These are phyloP conservation scores for Homarus gammarus DNA, from an alignment of 2,888 invertebrate genomes.

Conservation along the genomic window DNA sequence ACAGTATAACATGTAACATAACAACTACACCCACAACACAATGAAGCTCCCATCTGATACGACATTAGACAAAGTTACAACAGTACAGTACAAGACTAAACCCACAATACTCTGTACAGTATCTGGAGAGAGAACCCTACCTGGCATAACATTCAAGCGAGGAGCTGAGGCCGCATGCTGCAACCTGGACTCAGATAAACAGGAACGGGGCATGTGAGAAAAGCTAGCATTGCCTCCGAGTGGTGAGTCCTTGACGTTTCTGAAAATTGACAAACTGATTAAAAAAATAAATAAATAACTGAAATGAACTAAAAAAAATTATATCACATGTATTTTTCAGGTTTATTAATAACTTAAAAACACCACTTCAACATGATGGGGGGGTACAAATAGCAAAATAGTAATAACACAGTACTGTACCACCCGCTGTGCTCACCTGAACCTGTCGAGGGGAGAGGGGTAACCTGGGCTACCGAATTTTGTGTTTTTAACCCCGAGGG, in stretches of 20 bases:
- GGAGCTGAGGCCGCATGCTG: slow-evolving; percentile 43
- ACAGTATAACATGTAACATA: no score
- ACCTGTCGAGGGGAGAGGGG: slow-evolving; percentile 22
- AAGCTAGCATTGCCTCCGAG: slow-evolving; percentile 55
- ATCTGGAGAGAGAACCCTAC: slow-evolving; percentile 1
- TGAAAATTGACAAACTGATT: no score
- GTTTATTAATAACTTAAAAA: no score
- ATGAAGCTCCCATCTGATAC: no score
- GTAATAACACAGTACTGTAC: no score
- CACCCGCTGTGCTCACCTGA: slow-evolving; percentile 33
- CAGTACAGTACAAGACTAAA: background rate
- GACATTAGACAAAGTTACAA: no score
- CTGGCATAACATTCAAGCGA: slow-evolving; percentile 65
- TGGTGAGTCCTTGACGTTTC: slow-evolving; percentile 21
- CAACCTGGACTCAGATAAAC: background rate
- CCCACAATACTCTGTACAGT: no score
- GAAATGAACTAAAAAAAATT: background rate
- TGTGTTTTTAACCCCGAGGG: background rate
- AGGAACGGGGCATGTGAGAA: slow-evolving; percentile 47
- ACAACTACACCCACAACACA: no score
- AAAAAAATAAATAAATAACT: background rate
- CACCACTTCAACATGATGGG: no score
- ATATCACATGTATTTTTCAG: background rate
- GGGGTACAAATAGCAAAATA: no score
- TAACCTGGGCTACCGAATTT: slow-evolving; percentile 27